Evolutionary conservation across 2,888 invertebrate species (phyloP), one percentile per base, ranked within the genome.

Genomic region (Sialis lutaria): DNA sequence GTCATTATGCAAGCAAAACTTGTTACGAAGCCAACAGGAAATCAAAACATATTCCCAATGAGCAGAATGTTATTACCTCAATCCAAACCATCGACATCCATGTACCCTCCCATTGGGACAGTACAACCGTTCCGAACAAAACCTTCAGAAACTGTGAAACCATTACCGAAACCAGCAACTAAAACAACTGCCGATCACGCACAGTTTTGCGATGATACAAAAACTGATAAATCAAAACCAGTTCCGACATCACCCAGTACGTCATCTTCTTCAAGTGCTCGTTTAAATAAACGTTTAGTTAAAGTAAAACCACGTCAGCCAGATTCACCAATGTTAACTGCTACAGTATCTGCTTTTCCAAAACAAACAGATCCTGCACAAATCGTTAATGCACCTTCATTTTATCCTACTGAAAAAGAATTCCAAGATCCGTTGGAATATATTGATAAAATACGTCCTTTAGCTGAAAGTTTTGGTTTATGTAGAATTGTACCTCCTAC

Each of bases 361-460:
- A 62, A 64, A 12, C 61, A 63, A 44, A 64, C 64, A 48, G 64
- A 66, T 54, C 64, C 68, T 33, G 70, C 75, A 1, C 70, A 73
- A 54, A 64, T 82, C 52, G 73, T 79, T 0, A 81, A 85, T 51
- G 88, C 87, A 0, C 88, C 86, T 0, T 75, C 79, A 0, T 92
- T 84, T 61, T 72, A 79, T 57, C 91, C 90, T 0, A 79, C 80
- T 0, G 82, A 81, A 50, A 81, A 81, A 54, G 89, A 92, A 58
- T 91, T 92, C 59, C 70, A 79, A 60, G 90, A 93, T 68, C 92
- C 92, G 0, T 65, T 92, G 5, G 77, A 79, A 50, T 93, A 85
- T 56, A 85, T 91, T 48, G 83, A 86, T 50, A 77, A 81, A 50
- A 86, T 92, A 33, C 72, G 80, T 45, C 72, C 78, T 0, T 68